Evolutionary conservation across 2,797 vertebrate species (phyloP).

Genomic region (Periophthalmus magnuspinnatus): DNA sequence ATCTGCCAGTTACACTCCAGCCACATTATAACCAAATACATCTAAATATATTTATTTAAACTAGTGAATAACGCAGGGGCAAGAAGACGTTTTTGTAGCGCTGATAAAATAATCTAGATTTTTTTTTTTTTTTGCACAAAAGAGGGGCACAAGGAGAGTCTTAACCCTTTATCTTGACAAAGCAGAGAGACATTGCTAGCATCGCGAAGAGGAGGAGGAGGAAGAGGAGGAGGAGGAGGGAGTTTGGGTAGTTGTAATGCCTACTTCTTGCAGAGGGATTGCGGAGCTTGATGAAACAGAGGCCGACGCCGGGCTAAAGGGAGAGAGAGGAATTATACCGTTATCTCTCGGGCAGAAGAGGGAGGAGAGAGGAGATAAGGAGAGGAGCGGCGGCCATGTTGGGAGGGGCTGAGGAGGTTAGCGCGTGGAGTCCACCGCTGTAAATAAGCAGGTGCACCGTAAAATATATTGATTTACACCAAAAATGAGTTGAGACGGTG

Average conservation of each 20-base stretch:
- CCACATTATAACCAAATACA: slow-evolving; percentile 83
- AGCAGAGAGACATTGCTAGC: slow-evolving; percentile 91
- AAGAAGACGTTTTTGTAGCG: slow-evolving; percentile 78
- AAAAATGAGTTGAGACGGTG: too few relatives aligned
- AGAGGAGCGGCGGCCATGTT: slow-evolving; percentile 67
- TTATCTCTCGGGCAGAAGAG: slow-evolving; percentile 97
- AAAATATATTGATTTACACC: background rate
- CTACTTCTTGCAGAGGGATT: slow-evolving; percentile 9
- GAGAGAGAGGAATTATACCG: slow-evolving; percentile 97
- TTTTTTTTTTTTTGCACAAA: slow-evolving; percentile 78
- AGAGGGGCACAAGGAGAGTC: slow-evolving; percentile 82
- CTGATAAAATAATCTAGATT: slow-evolving; percentile 96
- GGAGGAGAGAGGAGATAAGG: slow-evolving; percentile 92
- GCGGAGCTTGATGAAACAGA: slow-evolving; percentile 65
- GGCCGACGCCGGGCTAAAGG: slow-evolving; percentile 70
- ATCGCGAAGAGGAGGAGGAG: slow-evolving; percentile 65
- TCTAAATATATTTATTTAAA: slow-evolving; percentile 9
- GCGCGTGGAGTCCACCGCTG: slow-evolving; percentile 61
- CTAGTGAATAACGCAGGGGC: slow-evolving; percentile 84
- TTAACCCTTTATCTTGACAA: slow-evolving; percentile 99
- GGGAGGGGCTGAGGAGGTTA: slow-evolving; percentile 75
- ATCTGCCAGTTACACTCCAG: slow-evolving; percentile 98
- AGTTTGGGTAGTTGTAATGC: background rate
- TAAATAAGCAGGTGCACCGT: slow-evolving; percentile 85
- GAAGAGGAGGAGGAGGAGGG: background rate